These are phyloP conservation scores for Melanchra persicariae DNA, from an alignment of 2,888 invertebrate genomes.

Conservation along the genomic window DNA sequence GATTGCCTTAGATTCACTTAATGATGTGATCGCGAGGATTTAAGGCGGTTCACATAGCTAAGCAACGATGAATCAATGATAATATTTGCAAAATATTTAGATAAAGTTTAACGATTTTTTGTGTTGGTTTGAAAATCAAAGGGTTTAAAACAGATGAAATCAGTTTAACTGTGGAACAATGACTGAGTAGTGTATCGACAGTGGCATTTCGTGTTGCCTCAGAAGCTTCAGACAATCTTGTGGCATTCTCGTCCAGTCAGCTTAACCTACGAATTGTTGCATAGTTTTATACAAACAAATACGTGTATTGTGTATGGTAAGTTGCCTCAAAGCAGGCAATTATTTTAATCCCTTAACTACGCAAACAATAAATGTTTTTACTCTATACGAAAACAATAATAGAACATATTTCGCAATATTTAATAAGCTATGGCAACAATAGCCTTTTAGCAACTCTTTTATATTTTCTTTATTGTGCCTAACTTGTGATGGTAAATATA, in stretches of 20 bases:
- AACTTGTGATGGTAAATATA: slow-evolving; percentile 70
- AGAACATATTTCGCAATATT: slow-evolving; percentile 8
- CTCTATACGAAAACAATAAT: slow-evolving; percentile 10
- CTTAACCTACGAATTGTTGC: slow-evolving; percentile 1
- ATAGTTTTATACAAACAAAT: background rate
- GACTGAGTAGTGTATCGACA: background rate
- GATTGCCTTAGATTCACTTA: slow-evolving; percentile 46
- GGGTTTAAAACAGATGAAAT: background rate
- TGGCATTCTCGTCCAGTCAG: background rate
- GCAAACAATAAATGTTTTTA: background rate
- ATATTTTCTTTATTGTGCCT: slow-evolving; percentile 54
- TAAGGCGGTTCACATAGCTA: slow-evolving; percentile 5
- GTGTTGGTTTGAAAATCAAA: background rate
- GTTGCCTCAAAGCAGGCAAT: background rate
- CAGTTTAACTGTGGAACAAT: slow-evolving; percentile 5
- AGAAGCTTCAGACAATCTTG: background rate
- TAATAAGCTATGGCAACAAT: slow-evolving; percentile 37
- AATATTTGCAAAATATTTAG: slow-evolving; percentile 18
- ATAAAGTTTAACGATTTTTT: slow-evolving; percentile 3
- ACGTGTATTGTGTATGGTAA: background rate
- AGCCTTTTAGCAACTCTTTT: slow-evolving; percentile 39
- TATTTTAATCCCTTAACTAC: slow-evolving; percentile 13
- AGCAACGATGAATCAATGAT: slow-evolving; percentile 18
- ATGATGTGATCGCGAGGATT: slow-evolving; percentile 36
- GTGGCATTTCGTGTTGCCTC: slow-evolving; percentile 4